phyloP scores from a whole-genome alignment of 2,113 vertebrate genomes.

The Anolis carolinensis region DNA sequence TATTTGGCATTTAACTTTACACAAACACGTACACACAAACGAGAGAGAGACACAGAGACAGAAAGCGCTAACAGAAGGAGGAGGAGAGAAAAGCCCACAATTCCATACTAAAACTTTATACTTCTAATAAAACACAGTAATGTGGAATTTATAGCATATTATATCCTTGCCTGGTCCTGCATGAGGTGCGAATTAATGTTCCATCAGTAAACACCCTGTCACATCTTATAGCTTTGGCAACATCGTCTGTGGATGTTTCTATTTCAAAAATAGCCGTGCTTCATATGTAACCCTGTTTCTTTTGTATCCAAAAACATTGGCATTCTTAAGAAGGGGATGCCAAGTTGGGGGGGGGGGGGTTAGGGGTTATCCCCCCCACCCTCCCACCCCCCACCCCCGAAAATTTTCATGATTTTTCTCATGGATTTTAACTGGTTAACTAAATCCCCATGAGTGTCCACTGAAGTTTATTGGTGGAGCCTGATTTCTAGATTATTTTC shows the following conservation, averaged over 20 bases:
- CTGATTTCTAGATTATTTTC: too few species aligned
- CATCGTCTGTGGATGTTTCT: slow-evolving; percentile 55
- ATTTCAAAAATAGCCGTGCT: slow-evolving; percentile 20
- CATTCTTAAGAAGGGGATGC: neutral
- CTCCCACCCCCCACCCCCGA: too few species aligned
- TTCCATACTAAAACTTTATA: slow-evolving; percentile 63
- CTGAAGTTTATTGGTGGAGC: too few species aligned
- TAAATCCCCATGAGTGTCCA: too few species aligned
- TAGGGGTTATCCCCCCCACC: too few species aligned
- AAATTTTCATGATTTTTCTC: too few species aligned
- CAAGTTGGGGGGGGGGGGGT: too few species aligned
- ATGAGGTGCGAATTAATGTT: slow-evolving; percentile 59
- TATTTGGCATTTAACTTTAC: slow-evolving; percentile 12
- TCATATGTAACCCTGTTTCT: neutral
- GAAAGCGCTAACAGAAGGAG: neutral
- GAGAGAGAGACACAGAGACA: too few species aligned
- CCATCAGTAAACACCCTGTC: slow-evolving; percentile 50
- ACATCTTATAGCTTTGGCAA: slow-evolving; percentile 58
- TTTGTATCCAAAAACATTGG: neutral
- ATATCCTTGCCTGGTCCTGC: slow-evolving; percentile 60
- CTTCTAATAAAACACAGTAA: slow-evolving; percentile 57
- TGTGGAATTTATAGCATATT: slow-evolving; percentile 53
- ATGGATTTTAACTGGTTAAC: too few species aligned
- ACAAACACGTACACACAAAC: neutral
- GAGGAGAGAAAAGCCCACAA: neutral